These are phyloP conservation scores for Geodia barretti DNA, from an alignment of 37 sponge, comb jelly and placozoan species.

Conservation along the genomic window DNA sequence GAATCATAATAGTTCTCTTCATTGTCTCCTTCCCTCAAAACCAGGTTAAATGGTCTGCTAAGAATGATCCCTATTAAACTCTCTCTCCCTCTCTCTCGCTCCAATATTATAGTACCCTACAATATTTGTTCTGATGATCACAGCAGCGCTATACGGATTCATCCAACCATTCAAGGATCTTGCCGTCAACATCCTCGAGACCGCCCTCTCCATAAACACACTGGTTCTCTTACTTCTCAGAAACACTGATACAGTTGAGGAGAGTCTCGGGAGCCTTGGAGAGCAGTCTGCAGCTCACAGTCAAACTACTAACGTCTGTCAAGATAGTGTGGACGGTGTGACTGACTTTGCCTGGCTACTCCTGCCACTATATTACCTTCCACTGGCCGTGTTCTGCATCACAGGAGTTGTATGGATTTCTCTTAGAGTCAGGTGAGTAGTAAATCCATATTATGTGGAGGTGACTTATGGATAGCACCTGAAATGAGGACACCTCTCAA, in stretches of 20 bases:
- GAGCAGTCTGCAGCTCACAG: neutral
- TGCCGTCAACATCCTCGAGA: slow-evolving; percentile 35
- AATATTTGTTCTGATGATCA: slow-evolving; percentile 17
- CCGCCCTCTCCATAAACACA: slow-evolving; percentile 21
- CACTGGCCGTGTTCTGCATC: neutral
- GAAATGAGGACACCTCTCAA: too few relatives aligned
- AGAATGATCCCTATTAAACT: neutral
- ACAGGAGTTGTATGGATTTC: neutral
- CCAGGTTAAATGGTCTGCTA: slow-evolving; percentile 25
- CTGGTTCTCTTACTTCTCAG: slow-evolving; percentile 25
- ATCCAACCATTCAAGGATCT: slow-evolving; percentile 38
- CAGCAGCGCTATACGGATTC: neutral
- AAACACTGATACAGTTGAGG: neutral
- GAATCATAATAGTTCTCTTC: slow-evolving; percentile 49
- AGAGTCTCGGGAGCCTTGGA: neutral
- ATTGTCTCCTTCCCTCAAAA: slow-evolving; percentile 67
- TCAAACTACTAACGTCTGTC: neutral
- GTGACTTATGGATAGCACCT: too few relatives aligned
- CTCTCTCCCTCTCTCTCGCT: neutral
- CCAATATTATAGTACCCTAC: slow-evolving; percentile 51
- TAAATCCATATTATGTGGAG: too few relatives aligned
- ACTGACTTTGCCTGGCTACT: slow-evolving; percentile 14
- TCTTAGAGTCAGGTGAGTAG: neutral
- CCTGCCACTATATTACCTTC: slow-evolving; percentile 33
- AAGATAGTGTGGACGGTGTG: neutral